phyloP scores from a whole-genome alignment of 2,888 invertebrate species.

The Panopea generosa region DNA sequence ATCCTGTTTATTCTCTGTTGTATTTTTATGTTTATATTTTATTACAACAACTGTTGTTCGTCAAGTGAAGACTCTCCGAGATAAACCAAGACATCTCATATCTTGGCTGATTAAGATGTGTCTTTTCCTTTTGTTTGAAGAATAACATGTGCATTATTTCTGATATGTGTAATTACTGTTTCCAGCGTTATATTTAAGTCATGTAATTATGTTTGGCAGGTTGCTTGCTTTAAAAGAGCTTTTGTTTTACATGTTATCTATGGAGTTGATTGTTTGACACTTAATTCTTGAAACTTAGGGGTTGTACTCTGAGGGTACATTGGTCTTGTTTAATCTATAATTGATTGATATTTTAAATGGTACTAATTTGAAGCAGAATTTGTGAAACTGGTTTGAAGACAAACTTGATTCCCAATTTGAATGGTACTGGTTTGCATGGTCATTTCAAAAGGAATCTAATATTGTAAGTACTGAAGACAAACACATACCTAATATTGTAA shows the following conservation, averaged over 20 bases:
- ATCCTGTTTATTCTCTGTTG: not conserved
- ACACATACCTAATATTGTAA: too few species aligned
- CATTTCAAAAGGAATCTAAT: too few species aligned
- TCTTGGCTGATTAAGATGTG: conserved; percentile 62
- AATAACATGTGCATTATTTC: conserved; percentile 64
- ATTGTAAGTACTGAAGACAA: too few species aligned
- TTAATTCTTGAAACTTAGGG: conserved; percentile 3
- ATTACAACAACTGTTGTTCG: conserved; percentile 57
- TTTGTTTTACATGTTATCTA: conserved; percentile 3
- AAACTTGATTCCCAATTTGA: too few species aligned
- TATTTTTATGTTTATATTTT: conserved; percentile 13
- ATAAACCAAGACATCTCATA: conserved; percentile 57
- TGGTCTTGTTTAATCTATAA: too few species aligned
- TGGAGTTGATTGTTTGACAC: conserved; percentile 9
- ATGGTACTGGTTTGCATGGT: too few species aligned
- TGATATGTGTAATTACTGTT: conserved; percentile 61
- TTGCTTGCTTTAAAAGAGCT: not conserved
- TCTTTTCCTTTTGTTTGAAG: conserved; percentile 64
- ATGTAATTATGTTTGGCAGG: conserved; percentile 34
- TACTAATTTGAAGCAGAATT: too few species aligned
- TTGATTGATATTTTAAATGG: too few species aligned
- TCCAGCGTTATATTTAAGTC: conserved; percentile 45
- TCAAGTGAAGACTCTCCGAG: conserved; percentile 53
- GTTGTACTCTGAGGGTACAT: conserved; percentile 6
- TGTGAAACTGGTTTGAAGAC: too few species aligned